Evolutionary conservation across 2,888 invertebrate genomes (phyloP).

Genomic region (Pristionchus maxplancki): DNA sequence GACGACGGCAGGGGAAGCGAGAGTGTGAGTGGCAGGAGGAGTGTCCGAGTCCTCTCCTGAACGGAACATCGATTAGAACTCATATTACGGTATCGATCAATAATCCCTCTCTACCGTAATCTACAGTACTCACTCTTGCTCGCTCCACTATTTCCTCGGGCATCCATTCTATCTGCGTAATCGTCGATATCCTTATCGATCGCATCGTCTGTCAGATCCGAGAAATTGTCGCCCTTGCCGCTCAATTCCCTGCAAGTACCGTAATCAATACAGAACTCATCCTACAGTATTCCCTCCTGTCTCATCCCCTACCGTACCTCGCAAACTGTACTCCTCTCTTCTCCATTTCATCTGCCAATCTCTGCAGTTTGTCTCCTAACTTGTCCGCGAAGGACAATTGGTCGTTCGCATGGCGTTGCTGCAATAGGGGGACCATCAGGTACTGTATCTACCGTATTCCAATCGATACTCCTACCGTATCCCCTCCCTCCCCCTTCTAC

Average conservation of each 20-base stretch:
- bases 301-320: conserved; percentile 36
- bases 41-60: conserved; percentile 48
- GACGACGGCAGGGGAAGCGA: background rate
- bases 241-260: conserved; percentile 44
- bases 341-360: conserved; percentile 12
- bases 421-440: background rate
- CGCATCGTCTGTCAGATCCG: conserved; percentile 37
- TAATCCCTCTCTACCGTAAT: background rate
- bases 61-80: background rate
- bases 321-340: conserved; percentile 46
- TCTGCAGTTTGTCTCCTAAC: conserved; percentile 46
- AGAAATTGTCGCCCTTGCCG: background rate
- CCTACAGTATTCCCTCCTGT: background rate
- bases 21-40: conserved; percentile 43
- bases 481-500: too few species aligned
- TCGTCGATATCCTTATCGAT: conserved; percentile 49
- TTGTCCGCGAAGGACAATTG: background rate
- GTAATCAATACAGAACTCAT: background rate
- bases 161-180: conserved; percentile 47
- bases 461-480: background rate
- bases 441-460: background rate
- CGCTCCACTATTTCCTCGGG: background rate
- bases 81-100: background rate
- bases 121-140: background rate
- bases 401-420: background rate